A percentile compares a stretch with the other conserved stretches of the same genome.
phyloP scores from a whole-genome alignment of 1,140 invertebrate species.

The Tetramorium alpestre region DNA sequence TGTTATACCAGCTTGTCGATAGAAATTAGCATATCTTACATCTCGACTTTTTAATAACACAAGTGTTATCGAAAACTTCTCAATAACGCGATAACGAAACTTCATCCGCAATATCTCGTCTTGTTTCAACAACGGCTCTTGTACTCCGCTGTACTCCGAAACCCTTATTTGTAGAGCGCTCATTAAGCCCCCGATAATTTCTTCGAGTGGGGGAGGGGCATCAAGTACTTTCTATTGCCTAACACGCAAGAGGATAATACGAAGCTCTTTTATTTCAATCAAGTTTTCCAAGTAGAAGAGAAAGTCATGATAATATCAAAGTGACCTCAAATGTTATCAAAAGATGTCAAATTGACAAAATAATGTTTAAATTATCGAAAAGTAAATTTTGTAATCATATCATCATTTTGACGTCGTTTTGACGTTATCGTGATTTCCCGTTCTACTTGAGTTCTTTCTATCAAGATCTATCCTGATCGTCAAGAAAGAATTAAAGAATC shows the following conservation, averaged over 20 bases:
- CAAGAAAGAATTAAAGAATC: neutral
- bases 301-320: too few relatives aligned
- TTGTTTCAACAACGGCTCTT: neutral
- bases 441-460: too few relatives aligned
- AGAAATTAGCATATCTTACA: conserved; percentile 7
- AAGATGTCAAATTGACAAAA: too few relatives aligned
- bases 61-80: too few relatives aligned
- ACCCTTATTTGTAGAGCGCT: neutral
- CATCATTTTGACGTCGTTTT: too few relatives aligned
- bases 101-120: neutral
- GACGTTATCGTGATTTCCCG: too few relatives aligned
- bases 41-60: neutral
- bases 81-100: neutral
- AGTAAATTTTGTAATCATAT: too few relatives aligned
- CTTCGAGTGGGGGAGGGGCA: too few relatives aligned
- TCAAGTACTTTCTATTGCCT: neutral
- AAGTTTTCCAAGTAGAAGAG: neutral
- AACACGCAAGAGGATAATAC: neutral
- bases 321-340: too few relatives aligned
- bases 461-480: neutral
- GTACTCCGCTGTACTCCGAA: neutral
- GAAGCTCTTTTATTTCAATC: conserved; percentile 7
- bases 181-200: neutral
- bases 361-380: too few relatives aligned
- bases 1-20: neutral